Evolutionary conservation across 2,113 vertebrate genomes (phyloP).

Genomic region (Podocnemis expansa): DNA sequence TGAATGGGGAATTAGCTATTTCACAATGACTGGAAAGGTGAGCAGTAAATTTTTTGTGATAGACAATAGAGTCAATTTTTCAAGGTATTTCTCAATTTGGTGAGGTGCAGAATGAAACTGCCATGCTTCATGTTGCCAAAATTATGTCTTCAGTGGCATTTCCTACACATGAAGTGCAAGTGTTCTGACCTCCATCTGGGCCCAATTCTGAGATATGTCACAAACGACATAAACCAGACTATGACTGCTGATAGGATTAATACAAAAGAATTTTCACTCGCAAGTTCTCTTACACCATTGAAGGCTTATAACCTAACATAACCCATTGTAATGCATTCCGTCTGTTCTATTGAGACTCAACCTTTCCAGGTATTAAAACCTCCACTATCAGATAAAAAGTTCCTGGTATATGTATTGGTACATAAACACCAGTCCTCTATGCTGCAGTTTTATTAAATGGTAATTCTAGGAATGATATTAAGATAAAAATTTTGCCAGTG

Average conservation of each 20-base stretch:
- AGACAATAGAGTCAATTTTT: conserved; percentile 21
- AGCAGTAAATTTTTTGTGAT: background rate
- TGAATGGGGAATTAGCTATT: background rate
- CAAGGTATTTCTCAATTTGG: conserved; percentile 22
- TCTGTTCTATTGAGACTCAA: conserved; percentile 1
- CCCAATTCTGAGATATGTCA: conserved; percentile 53
- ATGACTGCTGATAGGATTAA: conserved; percentile 54
- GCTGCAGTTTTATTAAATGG: background rate
- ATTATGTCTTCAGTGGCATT: conserved; percentile 31
- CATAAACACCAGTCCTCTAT: background rate
- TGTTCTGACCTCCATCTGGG: conserved; percentile 56
- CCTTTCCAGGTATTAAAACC: background rate
- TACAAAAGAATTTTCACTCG: conserved; percentile 47
- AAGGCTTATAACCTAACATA: conserved; percentile 34
- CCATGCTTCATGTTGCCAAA: conserved; percentile 7
- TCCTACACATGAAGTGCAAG: conserved; percentile 34
- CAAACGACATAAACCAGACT: conserved; percentile 37
- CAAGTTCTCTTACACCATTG: conserved; percentile 38
- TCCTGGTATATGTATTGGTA: background rate
- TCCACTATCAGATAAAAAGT: background rate
- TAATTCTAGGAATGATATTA: background rate
- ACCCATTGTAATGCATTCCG: conserved; percentile 16
- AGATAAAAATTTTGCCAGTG: background rate
- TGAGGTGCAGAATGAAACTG: background rate
- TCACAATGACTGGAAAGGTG: conserved; percentile 7